Evolutionary conservation across 2,113 vertebrate species (phyloP), one percentile per base, ranked within the genome.

Genomic region (Triplophysa dalaica): DNA sequence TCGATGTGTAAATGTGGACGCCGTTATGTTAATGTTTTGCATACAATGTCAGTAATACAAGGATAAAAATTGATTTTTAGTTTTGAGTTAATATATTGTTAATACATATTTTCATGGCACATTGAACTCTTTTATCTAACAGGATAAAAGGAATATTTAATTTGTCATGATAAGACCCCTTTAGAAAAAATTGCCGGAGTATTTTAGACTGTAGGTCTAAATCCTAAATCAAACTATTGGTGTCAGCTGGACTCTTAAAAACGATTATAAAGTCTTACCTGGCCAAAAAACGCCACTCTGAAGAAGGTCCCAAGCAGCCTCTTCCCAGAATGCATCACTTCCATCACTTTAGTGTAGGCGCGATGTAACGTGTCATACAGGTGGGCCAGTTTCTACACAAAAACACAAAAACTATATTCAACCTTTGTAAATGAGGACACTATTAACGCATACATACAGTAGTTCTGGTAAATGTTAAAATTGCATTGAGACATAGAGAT

Each of bases 251-350:
- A 48, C 58, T 63, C n/a, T 19, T 61, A 43, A 12, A 72, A 60
- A 43, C 33, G 0, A 10, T 21, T 50, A 11, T 12, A 72, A 58
- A 22, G 10, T 54, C 5, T 92, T 85, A 98, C 98, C 95, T 99
- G 98, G 80, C 98, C 98, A 56, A 99, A 99, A 91, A 99, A 99
- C 3, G 97, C 97, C 87, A 99, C 98, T 87, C 97, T 94, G 90
- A 99, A 99, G 91, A 94, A 99, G 0, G 97, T 99, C 17, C 98
- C 98, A 85, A 99, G 93, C 67, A 99, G 92, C 63, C 98, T 93
- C 85, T 93, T 98, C 78, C 98, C 97, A 0, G 94, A 92, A 73
- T 98, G 97, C 94, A 98, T 99, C 88, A 99, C 98, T 90, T 99
- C 98, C 1, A 97, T 96, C 56, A 99, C 96, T 89, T 99, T 99